A percentile compares a stretch with the other conserved stretches of the same genome.
These are phyloP conservation scores for Cladopsammia gracilis DNA, from an alignment of 64 coral and sea anemone genomes.

Conservation along the genomic window DNA sequence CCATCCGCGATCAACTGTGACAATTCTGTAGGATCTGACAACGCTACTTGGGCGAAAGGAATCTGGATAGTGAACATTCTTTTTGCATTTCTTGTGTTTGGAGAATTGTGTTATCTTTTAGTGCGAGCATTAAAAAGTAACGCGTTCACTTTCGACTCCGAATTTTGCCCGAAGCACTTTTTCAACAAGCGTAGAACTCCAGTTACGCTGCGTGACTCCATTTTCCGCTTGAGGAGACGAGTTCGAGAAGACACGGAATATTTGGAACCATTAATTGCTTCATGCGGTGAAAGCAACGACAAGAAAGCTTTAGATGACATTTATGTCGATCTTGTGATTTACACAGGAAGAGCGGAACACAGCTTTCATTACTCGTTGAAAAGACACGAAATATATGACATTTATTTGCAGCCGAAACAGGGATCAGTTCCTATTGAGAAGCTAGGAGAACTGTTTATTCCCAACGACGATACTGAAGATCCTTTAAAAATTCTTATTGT, in stretches of 20 bases:
- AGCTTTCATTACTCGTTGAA: neutral
- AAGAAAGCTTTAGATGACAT: conserved; percentile 18
- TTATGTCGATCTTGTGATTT: conserved; percentile 43
- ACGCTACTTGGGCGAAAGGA: neutral
- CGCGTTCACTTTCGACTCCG: conserved; percentile 13
- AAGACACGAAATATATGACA: conserved; percentile 25
- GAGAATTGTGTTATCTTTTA: conserved; percentile 11
- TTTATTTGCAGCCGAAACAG: conserved; percentile 1
- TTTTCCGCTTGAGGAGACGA: neutral
- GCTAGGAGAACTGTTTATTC: conserved; percentile 10
- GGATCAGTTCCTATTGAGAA: conserved; percentile 13
- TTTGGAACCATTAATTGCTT: conserved; percentile 35
- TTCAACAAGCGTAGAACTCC: conserved; percentile 33
- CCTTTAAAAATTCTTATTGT: conserved; percentile 42
- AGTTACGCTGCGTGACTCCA: neutral
- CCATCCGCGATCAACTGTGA: neutral
- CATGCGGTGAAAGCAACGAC: neutral
- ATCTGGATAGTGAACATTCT: conserved; percentile 28
- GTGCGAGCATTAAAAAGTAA: neutral
- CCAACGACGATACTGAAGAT: conserved; percentile 7
- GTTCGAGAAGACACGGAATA: conserved; percentile 1
- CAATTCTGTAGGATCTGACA: conserved; percentile 42
- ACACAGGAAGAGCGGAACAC: conserved; percentile 16
- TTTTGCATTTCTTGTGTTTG: conserved; percentile 21
- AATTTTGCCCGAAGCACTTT: conserved; percentile 42